Base-by-base conservation (phyloP, 2,888 invertebrate species). In the Nomada hirtipes region DNA sequence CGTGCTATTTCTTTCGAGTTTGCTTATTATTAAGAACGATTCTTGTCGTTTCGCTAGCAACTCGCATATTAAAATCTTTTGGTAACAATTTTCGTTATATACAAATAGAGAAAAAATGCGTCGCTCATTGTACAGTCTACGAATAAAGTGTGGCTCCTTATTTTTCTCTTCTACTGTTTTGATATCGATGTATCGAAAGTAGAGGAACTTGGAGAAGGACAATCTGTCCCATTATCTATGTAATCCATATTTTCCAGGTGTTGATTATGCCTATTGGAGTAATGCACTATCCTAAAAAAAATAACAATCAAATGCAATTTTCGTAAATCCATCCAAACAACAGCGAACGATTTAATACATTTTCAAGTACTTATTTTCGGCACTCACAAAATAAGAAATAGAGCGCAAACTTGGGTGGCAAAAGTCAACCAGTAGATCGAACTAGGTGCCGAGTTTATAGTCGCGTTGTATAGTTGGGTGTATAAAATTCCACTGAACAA, bases 351-450 rank as follows among this genome's bases (percentile, higher is more conserved):
- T 20, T 23, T 20, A 15, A 23, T 23, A 57, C 11, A 2, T 15
- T 53, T 7, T n/a, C 9, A 10, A 7, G n/a, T 53, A 1, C 20
- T 20, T 20, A 0, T 52, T 11, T n/a, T 53, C n/a, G 2, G 52
- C 10, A 72, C 97, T 96, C 94, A 97, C 97, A 96, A 89, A 70
- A 96, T 95, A 23, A 96, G 93, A 0, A 95, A 4, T 73, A 97
- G 95, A 0, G 97, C 97, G 0, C 95, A 89, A 2, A 96, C 90
- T 91, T 97, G 97, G 0, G 97, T 96, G 47, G 93, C 93, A 88
- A 97, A 96, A 0, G 97, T 97, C 23, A 97, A 94, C 91, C 96
- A 96, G 92, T 96, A 97, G 87, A 97, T 96, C 0, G 96, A 95
- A 79, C 95, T 95, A 9, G 96, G 95, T 4, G 93, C 87, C 0